phyloP scores from a whole-genome alignment of 2,113 vertebrate genomes.

The Barbus barbus region DNA sequence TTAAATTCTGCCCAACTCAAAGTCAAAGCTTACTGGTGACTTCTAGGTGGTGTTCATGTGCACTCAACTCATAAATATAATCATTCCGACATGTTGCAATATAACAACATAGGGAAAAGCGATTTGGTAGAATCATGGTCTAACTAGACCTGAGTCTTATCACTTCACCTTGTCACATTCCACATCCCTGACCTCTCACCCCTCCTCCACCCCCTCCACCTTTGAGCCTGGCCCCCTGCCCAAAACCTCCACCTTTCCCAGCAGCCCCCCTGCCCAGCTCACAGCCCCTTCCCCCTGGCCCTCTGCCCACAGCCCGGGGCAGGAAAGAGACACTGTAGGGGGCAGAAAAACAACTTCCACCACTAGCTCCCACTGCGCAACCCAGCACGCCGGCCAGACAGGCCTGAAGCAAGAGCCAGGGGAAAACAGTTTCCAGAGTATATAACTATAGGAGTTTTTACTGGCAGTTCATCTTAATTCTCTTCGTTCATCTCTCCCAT shows the following conservation, averaged over 20 bases:
- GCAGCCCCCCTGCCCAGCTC: slow-evolving; percentile 66
- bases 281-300: slow-evolving; percentile 67
- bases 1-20: neutral
- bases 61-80: neutral
- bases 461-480: neutral
- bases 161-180: slow-evolving; percentile 49
- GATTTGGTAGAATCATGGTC: neutral
- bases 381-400: slow-evolving; percentile 60
- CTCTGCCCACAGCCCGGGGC: slow-evolving; percentile 75
- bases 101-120: neutral
- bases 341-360: slow-evolving; percentile 82
- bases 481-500: slow-evolving; percentile 1
- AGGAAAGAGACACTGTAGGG: slow-evolving; percentile 71
- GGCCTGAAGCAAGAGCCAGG: slow-evolving; percentile 57
- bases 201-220: slow-evolving; percentile 51
- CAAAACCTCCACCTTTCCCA: slow-evolving; percentile 70
- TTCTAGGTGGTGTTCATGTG: neutral
- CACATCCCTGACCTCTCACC: slow-evolving; percentile 41
- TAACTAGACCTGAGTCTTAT: slow-evolving; percentile 36
- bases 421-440: slow-evolving; percentile 51
- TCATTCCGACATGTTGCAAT: neutral
- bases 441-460: slow-evolving; percentile 11
- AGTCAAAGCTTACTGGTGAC: neutral
- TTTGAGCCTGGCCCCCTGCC: slow-evolving; percentile 67
- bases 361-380: slow-evolving; percentile 74